Evolutionary conservation across 2,113 vertebrate genomes (phyloP).

Genomic region (Epinephelus moara): DNA sequence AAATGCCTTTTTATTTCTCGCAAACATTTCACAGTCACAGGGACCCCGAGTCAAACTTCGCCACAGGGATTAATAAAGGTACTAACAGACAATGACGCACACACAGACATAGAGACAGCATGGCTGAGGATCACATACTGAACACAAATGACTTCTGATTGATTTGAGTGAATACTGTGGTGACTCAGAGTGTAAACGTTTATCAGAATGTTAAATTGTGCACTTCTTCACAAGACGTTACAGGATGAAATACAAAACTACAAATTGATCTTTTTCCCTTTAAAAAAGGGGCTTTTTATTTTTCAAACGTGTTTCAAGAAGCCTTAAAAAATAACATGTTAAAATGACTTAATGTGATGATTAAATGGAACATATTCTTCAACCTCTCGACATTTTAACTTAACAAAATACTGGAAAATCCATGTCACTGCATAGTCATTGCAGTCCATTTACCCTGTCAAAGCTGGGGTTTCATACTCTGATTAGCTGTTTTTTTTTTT

Average conservation of each 20-base stretch:
- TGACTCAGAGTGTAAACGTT: slow-evolving; percentile 51
- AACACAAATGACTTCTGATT: not conserved
- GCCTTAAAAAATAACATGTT: not conserved
- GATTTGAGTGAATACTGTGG: slow-evolving; percentile 6
- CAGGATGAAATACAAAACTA: not conserved
- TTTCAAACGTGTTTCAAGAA: not conserved
- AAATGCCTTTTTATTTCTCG: slow-evolving; percentile 65
- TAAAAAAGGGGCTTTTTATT: not conserved
- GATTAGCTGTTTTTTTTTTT: not conserved
- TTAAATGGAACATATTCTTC: too few relatives aligned
- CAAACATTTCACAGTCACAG: slow-evolving; percentile 54
- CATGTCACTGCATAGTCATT: too few relatives aligned
- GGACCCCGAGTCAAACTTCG: slow-evolving; percentile 13
- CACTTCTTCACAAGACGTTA: not conserved
- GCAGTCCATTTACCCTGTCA: too few relatives aligned
- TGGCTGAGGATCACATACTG: not conserved
- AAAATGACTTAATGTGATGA: not conserved
- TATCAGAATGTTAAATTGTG: not conserved
- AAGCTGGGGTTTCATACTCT: too few relatives aligned
- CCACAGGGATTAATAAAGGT: slow-evolving; percentile 9
- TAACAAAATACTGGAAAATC: too few relatives aligned
- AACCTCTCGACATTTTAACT: too few relatives aligned
- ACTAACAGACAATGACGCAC: not conserved
- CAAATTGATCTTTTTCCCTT: not conserved
- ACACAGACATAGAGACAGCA: slow-evolving; percentile 19